Evolutionary conservation across 1,140 invertebrate species (phyloP), one percentile per base, ranked within the genome.

Genomic region (Ctenoplectra terminalis): DNA sequence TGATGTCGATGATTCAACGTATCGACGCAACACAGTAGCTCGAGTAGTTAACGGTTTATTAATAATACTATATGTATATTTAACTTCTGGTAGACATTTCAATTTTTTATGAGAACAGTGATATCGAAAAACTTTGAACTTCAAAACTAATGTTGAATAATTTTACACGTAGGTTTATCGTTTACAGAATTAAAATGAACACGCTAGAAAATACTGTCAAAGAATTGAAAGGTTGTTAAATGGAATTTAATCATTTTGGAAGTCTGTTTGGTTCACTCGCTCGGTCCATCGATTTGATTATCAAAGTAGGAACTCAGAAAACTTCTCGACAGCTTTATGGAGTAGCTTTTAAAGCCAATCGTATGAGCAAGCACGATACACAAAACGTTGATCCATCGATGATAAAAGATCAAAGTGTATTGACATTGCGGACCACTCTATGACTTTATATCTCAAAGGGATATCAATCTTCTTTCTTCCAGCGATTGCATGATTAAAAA

Each of bases 401-500:
- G 52, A 48, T 80, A 70, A 58, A 84, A 85, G 56, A 58, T 37
- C 29, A 72, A 67, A 58, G 56, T 74, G 15, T 46, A 15, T 34
- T n/a, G 48, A 29, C 23, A 9, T 23, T 8, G 23, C 11, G 20
- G 11, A 29, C 48, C 50, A n/a, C 37, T 40, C 13, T 46, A 40
- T 67, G 50, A 50, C 15, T 58, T 76, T 50, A 54, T 60, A 69
- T 73, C 52, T 43, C 67, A 69, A 82, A 86, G 84, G 29, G 46
- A 73, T 72, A 58, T 64, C 69, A n/a, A 31, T 29, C 50, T 56
- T 43, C 29, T 40, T 74, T 56, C 37, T 72, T 67, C 29, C 48
- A 48, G n/a, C 34, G 58, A 74, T 70, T 73, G 82, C 61, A 78
- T 80, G 82, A 82, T 84, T 87, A 76, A 82, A 88, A 83, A 81